phyloP scores from a whole-genome alignment of 2,113 vertebrate species.

The Myotis lucifugus region DNA sequence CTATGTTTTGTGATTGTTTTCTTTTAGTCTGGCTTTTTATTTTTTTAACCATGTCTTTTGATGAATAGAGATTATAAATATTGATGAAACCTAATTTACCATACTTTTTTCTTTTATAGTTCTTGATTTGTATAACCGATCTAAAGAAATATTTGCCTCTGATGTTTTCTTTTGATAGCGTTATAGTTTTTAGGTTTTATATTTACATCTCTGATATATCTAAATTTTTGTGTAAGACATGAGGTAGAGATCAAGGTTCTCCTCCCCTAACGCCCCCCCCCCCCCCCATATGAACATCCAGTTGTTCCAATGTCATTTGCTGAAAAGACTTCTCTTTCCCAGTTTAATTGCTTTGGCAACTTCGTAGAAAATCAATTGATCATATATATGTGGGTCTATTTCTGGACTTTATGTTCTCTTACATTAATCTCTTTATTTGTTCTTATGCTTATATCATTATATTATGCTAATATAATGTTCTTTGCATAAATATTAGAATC shows the following conservation, averaged over 20 bases:
- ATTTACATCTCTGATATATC: not conserved
- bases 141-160: not conserved
- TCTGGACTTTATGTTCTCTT: constrained; percentile 8
- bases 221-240: not conserved
- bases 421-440: not conserved
- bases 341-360: constrained; percentile 17
- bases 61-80: not conserved
- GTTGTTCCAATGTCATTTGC: not conserved
- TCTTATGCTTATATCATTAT: not conserved
- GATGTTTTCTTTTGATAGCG: not conserved
- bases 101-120: not conserved
- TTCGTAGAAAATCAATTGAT: not conserved
- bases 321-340: constrained; percentile 9
- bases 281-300: too few species aligned
- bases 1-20: constrained; percentile 7
- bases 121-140: not conserved
- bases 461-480: too few species aligned
- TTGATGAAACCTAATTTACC: constrained; percentile 22
- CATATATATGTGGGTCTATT: not conserved
- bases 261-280: not conserved
- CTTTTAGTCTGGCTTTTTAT: not conserved
- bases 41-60: not conserved
- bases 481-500: not conserved
- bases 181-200: constrained; percentile 5
- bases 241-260: not conserved